Percentiles rank a stretch among this genome's conserved stretches.
These are phyloP conservation scores for Eospalax fontanierii DNA, from an alignment of 2,797 vertebrate species.

Conservation along the genomic window DNA sequence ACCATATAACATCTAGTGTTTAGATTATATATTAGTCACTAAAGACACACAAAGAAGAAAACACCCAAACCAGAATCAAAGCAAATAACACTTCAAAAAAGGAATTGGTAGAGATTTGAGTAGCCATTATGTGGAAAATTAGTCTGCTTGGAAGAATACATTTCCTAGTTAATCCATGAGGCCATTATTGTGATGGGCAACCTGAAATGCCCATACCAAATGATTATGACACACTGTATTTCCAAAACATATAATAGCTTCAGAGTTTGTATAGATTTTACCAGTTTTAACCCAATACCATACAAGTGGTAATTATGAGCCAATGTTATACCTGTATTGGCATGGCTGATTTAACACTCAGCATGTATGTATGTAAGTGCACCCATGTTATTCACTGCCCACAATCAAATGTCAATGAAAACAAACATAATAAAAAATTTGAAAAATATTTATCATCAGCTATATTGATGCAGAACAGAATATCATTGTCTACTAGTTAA, in stretches of 20 bases:
- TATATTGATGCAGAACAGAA: neutral
- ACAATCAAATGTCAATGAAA: too few species aligned
- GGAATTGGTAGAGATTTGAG: neutral
- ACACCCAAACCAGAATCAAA: neutral
- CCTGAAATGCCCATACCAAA: neutral
- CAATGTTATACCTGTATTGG: neutral
- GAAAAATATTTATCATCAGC: neutral
- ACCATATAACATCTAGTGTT: neutral
- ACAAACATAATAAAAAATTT: neutral
- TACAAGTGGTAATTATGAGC: neutral
- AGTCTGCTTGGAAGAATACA: neutral
- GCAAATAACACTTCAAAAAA: neutral
- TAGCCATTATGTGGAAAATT: neutral
- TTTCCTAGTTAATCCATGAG: neutral
- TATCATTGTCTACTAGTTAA: neutral
- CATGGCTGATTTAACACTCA: neutral
- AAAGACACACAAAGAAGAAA: too few species aligned
- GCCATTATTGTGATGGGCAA: neutral
- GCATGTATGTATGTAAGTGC: too few species aligned
- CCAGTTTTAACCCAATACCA: neutral
- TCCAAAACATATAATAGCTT: neutral
- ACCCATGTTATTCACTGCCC: too few species aligned
- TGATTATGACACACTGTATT: too few species aligned
- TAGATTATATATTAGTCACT: neutral
- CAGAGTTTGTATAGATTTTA: neutral